Base-by-base conservation (phyloP, 2,888 invertebrate genomes). In the Acrobasis suavella region DNA sequence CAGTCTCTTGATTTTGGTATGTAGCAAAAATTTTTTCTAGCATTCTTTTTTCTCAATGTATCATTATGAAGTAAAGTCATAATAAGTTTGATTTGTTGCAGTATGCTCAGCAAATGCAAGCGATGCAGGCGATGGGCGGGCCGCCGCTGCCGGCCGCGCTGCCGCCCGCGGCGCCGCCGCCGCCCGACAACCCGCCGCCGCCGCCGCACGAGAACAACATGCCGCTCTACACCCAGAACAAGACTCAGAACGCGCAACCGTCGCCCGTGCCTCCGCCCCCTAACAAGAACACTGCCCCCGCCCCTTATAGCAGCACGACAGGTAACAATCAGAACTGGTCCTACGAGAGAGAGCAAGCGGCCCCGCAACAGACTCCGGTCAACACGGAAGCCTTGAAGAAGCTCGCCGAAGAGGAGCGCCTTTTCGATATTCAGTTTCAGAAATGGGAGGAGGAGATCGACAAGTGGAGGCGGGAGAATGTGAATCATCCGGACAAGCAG, bases 361-460 rank as follows among this genome's bases (percentile, higher is more conserved):
- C 46, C 46, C 46, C 68, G 58, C 65, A 64, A 8, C 67, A 65
- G 51, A 62, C 68, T 58, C 66, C 78, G 39, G 80, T 80, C 39
- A 86, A 89, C 73, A 72, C 78, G 39, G 91, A 91, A 32, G 92
- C 89, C 46, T 70, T 91, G 22, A 85, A 84, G 63, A 89, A 89
- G 71, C 77, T 91, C 32, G 86, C 88, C n/a, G 92, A 92, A 69
- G 96, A 97, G 74, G 97, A 98, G 85, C 95, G 95, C 82, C 95
- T 95, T 65, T 98, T 98, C 87, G 97, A 97, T 80, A 95, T 95
- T 67, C 97, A 98, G 83, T 98, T 98, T 82, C 94, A 95, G 75
- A 96, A 97, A 78, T 98, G 98, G 98, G 97, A 98, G 86, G 94
- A 96, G 71, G 97, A 98, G 82, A 98, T 98, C 83, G 95, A 96